Percentiles rank a stretch among this genome's conserved stretches.
phyloP scores from a whole-genome alignment of 2,113 vertebrate genomes.

The Accipiter virgatus region DNA sequence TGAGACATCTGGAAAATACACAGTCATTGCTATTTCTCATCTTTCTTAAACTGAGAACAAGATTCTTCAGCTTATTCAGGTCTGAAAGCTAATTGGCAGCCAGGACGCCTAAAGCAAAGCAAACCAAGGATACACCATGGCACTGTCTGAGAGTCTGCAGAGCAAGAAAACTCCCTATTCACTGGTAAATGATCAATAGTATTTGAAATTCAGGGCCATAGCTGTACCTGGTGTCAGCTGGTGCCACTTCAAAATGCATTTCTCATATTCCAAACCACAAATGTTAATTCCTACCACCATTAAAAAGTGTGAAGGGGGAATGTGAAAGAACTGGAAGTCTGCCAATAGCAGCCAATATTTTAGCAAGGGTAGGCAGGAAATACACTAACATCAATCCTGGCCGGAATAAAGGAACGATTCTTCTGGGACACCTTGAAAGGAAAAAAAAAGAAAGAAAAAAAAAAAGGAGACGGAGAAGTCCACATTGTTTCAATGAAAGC shows the following conservation, averaged over 20 bases:
- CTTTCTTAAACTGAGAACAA: background rate
- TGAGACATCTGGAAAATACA: background rate
- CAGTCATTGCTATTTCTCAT: background rate
- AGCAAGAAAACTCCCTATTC: background rate
- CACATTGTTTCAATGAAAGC: background rate
- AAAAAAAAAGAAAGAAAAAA: no score
- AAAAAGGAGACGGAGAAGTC: background rate
- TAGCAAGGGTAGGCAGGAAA: conserved; percentile 28
- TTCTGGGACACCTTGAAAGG: conserved; percentile 7
- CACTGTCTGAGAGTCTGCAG: background rate
- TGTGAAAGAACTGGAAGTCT: conserved; percentile 25
- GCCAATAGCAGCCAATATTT: conserved; percentile 9
- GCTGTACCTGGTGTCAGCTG: background rate
- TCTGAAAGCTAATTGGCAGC: background rate
- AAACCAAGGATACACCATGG: background rate
- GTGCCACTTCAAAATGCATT: background rate
- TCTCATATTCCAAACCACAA: conserved; percentile 14
- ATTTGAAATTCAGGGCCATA: conserved; percentile 31
- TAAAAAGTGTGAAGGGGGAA: background rate
- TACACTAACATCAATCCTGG: background rate
- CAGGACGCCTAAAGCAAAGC: background rate
- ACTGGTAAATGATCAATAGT: background rate
- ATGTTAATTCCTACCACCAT: conserved; percentile 15
- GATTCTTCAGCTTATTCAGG: background rate
- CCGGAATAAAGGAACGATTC: background rate